These are phyloP conservation scores for Drosophila dunni DNA, from an alignment of 1,140 invertebrate genomes.

Conservation along the genomic window DNA sequence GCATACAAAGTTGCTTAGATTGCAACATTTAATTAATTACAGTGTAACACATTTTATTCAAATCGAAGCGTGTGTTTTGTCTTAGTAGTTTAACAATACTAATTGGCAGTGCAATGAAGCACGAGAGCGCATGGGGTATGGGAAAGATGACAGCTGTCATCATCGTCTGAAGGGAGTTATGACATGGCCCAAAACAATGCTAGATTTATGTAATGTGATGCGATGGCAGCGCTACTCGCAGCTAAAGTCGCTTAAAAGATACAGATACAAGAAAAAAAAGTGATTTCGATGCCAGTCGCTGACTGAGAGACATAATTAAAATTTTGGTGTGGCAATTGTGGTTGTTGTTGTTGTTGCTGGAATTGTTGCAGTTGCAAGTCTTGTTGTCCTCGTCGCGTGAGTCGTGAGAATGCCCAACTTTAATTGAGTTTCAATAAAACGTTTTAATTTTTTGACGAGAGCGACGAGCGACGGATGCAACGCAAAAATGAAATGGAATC, in stretches of 20 bases:
- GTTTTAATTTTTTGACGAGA: conserved; percentile 77
- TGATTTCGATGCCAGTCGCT: conserved; percentile 11
- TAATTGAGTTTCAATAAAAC: conserved; percentile 83
- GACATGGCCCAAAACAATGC: conserved; percentile 63
- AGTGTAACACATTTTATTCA: conserved; percentile 1
- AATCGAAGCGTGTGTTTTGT: conserved; percentile 7
- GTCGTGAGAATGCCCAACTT: conserved; percentile 73
- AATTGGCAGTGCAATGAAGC: conserved; percentile 15
- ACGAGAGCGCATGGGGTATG: conserved; percentile 22
- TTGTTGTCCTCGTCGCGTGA: conserved; percentile 25
- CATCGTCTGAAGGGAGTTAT: conserved; percentile 48
- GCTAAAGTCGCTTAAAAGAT: conserved; percentile 2
- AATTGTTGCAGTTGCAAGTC: conserved; percentile 9
- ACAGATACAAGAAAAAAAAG: conserved; percentile 2
- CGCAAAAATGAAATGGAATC: conserved; percentile 43
- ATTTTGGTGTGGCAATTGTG: conserved; percentile 37
- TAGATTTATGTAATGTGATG: conserved; percentile 71
- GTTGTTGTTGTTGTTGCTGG: conserved; percentile 5
- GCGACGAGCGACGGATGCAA: conserved; percentile 8
- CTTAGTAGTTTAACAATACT: not conserved
- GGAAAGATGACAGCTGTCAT: conserved; percentile 48
- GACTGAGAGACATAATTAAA: conserved; percentile 29
- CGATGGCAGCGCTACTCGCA: not conserved
- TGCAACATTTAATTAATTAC: not conserved
- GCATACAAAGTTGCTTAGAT: not conserved